Conservation (phyloP, 2,888 invertebrate genomes). For the Acleris holmiana region DNA sequence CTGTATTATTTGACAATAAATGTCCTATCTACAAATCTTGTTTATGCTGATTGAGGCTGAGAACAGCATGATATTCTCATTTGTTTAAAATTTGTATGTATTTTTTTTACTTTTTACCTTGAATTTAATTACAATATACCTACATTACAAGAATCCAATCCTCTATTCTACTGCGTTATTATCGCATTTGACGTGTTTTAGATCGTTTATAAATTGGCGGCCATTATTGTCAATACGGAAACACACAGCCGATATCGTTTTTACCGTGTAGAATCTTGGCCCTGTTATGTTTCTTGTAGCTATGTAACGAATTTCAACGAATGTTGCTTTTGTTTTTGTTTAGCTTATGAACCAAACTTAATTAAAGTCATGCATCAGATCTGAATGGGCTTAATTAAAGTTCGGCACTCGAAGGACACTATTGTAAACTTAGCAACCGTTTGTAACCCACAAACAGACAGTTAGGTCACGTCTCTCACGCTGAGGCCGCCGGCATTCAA, state of each 20-base stretch:
- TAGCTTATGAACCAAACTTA: not conserved
- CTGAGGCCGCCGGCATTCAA: slow-evolving; percentile 18
- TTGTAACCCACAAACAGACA: slow-evolving; percentile 14
- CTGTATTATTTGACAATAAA: slow-evolving; percentile 17
- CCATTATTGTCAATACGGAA: no score
- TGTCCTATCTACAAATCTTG: slow-evolving; percentile 13
- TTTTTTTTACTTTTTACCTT: no score
- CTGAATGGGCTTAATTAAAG: slow-evolving; percentile 13
- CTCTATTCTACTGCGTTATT: no score
- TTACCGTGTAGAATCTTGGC: no score
- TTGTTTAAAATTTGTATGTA: not conserved
- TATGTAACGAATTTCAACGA: no score
- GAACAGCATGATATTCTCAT: slow-evolving; percentile 10
- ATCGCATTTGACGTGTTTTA: no score
- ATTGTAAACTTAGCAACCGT: not conserved
- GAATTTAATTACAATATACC: no score
- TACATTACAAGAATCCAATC: no score
- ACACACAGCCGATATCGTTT: no score
- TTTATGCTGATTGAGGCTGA: slow-evolving; percentile 7
- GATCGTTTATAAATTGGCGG: no score
- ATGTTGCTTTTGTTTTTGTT: no score
- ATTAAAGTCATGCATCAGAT: not conserved
- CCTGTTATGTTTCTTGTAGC: no score
- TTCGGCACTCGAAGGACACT: slow-evolving; percentile 18
- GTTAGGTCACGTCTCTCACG: slow-evolving; percentile 18